phyloP scores from a whole-genome alignment of 2,797 vertebrate genomes.

The Hydrophis major region DNA sequence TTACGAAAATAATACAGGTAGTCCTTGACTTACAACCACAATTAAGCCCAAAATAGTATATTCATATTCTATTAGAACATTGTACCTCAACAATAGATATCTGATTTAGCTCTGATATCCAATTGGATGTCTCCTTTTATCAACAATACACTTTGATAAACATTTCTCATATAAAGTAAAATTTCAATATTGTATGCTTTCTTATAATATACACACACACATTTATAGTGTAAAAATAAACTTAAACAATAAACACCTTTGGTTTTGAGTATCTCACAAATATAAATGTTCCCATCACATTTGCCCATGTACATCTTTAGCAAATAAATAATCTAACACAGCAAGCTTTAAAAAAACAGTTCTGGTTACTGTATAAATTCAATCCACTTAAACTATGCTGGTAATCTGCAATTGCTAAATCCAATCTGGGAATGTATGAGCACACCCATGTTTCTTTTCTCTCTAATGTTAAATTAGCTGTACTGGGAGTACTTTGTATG shows the following conservation, averaged over 20 bases:
- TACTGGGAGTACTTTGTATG: not conserved
- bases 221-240: not conserved
- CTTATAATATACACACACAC: not conserved
- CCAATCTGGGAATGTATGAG: constrained; percentile 15
- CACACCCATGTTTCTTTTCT: not conserved
- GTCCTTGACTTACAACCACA: not conserved
- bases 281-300: not conserved
- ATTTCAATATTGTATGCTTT: not conserved
- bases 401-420: constrained; percentile 39
- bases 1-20: not conserved
- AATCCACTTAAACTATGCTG: constrained; percentile 38
- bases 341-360: not conserved
- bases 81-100: not conserved
- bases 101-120: not conserved
- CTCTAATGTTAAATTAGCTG: not conserved
- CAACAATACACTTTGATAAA: not conserved
- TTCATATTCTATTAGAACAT: not conserved
- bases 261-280: not conserved
- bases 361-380: not conserved
- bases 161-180: not conserved
- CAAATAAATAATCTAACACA: not conserved
- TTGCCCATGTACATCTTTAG: not conserved
- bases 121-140: not conserved
- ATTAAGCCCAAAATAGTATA: too few relatives aligned
- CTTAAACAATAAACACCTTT: not conserved